phyloP scores from a whole-genome alignment of 1,140 invertebrate genomes.

The Gryon sp. region DNA sequence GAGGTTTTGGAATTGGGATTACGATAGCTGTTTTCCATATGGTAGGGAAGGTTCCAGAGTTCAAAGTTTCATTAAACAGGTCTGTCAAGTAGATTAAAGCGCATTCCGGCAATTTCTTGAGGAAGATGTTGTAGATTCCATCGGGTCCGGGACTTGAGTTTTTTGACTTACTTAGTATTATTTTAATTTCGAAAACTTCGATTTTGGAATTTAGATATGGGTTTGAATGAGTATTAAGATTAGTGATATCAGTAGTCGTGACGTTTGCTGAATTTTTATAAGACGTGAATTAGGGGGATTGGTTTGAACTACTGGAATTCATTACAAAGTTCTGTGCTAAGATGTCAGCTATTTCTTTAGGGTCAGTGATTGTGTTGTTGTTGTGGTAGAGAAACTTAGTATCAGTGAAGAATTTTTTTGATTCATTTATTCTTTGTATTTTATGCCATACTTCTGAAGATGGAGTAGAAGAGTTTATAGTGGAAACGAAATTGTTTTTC shows the following conservation, averaged over 20 bases:
- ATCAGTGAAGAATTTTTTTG: background rate
- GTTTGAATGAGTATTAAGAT: background rate
- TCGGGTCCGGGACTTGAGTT: conserved; percentile 16
- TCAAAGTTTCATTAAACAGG: conserved; percentile 3
- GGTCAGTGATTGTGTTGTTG: background rate
- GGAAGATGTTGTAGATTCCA: background rate
- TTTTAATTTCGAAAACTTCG: background rate
- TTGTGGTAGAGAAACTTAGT: background rate
- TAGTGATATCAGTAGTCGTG: background rate
- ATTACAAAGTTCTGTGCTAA: conserved; percentile 61
- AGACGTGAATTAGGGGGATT: conserved; percentile 33
- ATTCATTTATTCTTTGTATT: conserved; percentile 20
- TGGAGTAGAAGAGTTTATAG: conserved; percentile 6
- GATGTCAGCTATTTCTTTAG: conserved; percentile 50
- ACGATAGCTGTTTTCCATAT: conserved; percentile 6
- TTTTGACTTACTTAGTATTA: conserved; percentile 7
- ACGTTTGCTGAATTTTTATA: conserved; percentile 8
- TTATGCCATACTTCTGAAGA: conserved; percentile 10
- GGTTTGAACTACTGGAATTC: conserved; percentile 66
- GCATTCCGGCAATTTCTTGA: background rate
- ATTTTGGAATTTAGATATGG: conserved; percentile 2
- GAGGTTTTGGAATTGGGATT: conserved; percentile 8
- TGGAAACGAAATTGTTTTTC: conserved; percentile 16
- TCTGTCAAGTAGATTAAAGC: background rate
- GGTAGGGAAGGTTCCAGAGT: background rate